Evolutionary conservation across 37 sponge, comb jelly and placozoan species (phyloP).

Genomic region (Hormiphora californensis): DNA sequence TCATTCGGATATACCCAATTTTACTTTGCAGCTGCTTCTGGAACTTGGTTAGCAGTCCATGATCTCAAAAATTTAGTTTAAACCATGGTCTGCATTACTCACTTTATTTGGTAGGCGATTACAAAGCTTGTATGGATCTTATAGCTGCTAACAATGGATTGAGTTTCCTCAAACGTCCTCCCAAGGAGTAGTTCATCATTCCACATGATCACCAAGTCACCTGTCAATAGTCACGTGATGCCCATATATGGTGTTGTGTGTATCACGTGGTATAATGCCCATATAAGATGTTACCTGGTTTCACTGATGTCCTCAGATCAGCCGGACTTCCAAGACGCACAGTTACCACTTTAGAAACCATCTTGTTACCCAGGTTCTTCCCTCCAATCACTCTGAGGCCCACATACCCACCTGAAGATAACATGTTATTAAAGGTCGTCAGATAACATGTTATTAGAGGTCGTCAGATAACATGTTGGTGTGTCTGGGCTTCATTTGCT

Average conservation of each 20-base stretch:
- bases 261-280: no score
- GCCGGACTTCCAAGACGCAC: slow-evolving; percentile 42
- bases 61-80: no score
- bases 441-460: no score
- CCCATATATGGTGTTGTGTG: not conserved
- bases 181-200: not conserved
- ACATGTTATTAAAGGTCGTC: no score
- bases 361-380: slow-evolving; percentile 20
- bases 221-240: not conserved
- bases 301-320: slow-evolving; percentile 17
- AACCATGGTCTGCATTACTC: not conserved
- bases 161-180: slow-evolving; percentile 38
- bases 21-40: no score
- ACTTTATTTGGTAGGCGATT: slow-evolving; percentile 38
- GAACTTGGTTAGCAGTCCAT: no score
- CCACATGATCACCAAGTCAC: slow-evolving; percentile 26
- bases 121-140: slow-evolving; percentile 7
- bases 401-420: slow-evolving; percentile 43
- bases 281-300: slow-evolving; percentile 53
- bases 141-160: not conserved
- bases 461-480: no score
- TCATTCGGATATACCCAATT: no score
- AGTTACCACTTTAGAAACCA: slow-evolving; percentile 44
- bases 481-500: no score
- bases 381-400: slow-evolving; percentile 45